phyloP scores from a whole-genome alignment of 2,797 vertebrate genomes.

The Molossus molossus region DNA sequence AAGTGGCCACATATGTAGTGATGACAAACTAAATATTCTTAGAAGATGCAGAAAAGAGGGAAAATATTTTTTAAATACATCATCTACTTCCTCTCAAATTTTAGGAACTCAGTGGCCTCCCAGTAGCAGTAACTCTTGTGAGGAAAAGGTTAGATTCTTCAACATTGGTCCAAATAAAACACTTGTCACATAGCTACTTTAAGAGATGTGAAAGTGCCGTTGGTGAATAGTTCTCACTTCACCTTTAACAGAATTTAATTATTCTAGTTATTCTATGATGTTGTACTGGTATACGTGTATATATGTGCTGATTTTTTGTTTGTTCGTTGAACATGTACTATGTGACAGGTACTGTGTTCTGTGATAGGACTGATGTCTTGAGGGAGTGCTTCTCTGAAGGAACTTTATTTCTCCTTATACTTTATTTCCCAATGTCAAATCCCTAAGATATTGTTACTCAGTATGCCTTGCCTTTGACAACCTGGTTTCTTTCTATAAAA shows the following conservation, averaged over 20 bases:
- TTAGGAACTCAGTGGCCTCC: background rate
- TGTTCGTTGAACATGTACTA: background rate
- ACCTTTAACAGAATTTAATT: background rate
- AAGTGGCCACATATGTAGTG: background rate
- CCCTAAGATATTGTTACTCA: background rate
- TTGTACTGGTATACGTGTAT: fast-evolving
- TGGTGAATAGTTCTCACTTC: background rate
- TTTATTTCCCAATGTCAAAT: background rate
- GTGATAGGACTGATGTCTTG: too few species aligned
- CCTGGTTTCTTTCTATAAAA: background rate
- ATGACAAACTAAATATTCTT: background rate
- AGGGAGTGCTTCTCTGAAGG: background rate
- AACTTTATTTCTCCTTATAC: background rate
- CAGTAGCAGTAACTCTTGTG: too few species aligned
- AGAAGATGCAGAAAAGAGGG: background rate
- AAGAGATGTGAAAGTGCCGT: background rate
- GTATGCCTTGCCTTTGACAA: background rate
- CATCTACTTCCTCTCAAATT: too few species aligned
- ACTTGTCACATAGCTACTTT: background rate
- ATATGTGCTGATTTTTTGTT: background rate
- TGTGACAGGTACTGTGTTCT: fast-evolving
- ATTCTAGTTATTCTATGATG: background rate
- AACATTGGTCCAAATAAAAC: background rate
- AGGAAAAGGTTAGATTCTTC: background rate
- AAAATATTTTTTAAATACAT: background rate